phyloP scores from a whole-genome alignment of 2,113 vertebrate genomes.

The Lontra canadensis region DNA sequence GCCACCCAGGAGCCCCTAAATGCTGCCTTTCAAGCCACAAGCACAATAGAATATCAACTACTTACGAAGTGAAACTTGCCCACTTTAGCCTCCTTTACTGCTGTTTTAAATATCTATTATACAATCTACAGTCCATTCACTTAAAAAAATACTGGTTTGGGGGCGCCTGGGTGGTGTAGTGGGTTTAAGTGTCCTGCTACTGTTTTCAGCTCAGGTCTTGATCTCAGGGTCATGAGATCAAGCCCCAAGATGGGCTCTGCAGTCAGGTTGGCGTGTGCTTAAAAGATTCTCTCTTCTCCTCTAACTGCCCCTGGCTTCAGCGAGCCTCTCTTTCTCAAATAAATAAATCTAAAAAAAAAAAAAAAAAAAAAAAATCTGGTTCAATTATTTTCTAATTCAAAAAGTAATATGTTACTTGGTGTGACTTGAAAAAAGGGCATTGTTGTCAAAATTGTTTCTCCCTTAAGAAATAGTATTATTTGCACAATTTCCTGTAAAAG shows the following conservation, averaged over 20 bases:
- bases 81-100: neutral
- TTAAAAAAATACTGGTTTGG: conserved; percentile 14
- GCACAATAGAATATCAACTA: neutral
- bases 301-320: neutral
- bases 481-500: conserved; percentile 14
- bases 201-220: neutral
- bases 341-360: neutral
- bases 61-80: neutral
- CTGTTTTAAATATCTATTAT: conserved; percentile 13
- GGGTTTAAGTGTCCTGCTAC: accelerated
- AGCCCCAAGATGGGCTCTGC: neutral
- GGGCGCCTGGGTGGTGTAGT: neutral
- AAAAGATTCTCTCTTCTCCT: neutral
- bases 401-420: conserved; percentile 21
- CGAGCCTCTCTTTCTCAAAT: neutral
- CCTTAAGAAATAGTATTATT: conserved; percentile 19
- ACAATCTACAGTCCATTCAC: neutral
- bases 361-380: neutral
- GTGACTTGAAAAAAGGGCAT: conserved; percentile 22
- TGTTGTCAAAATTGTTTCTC: conserved; percentile 38
- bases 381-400: neutral
- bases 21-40: neutral
- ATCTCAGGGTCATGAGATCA: neutral
- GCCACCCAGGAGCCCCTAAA: neutral
- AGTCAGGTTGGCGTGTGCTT: neutral